phyloP scores from a whole-genome alignment of 2,113 vertebrate species.

The Smithornis capensis region DNA sequence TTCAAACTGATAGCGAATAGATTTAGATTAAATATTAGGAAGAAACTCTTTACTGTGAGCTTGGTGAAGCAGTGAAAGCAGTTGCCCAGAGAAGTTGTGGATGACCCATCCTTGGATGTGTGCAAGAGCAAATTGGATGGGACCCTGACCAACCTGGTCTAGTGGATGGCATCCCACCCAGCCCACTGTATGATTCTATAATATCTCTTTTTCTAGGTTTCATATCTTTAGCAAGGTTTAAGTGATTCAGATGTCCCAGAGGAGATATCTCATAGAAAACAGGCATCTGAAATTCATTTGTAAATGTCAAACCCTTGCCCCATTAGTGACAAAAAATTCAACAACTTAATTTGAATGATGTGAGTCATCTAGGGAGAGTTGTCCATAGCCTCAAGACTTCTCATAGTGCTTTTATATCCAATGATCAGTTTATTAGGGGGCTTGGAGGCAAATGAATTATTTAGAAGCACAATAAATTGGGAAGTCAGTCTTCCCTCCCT shows the following conservation, averaged over 20 bases:
- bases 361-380: conserved; percentile 29
- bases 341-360: conserved; percentile 8
- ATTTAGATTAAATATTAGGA: not conserved
- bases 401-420: conserved; percentile 22
- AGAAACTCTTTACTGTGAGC: not conserved
- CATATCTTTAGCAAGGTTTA: not conserved
- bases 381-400: conserved; percentile 8
- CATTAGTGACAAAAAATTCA: not conserved
- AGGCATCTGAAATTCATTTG: conserved; percentile 18
- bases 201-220: not conserved
- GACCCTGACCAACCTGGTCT: not conserved
- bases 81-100: not conserved
- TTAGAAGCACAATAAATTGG: conserved; percentile 59
- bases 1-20: not conserved
- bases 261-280: not conserved
- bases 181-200: not conserved
- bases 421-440: conserved; percentile 59
- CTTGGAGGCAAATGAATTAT: conserved; percentile 62
- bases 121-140: not conserved
- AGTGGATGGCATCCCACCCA: not conserved
- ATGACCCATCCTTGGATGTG: not conserved
- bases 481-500: conserved; percentile 38
- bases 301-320: not conserved
- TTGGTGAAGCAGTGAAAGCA: not conserved
- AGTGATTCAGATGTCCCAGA: not conserved